These are phyloP conservation scores for Drosophila robusta DNA, from an alignment of 2,888 invertebrate species.

Conservation along the genomic window DNA sequence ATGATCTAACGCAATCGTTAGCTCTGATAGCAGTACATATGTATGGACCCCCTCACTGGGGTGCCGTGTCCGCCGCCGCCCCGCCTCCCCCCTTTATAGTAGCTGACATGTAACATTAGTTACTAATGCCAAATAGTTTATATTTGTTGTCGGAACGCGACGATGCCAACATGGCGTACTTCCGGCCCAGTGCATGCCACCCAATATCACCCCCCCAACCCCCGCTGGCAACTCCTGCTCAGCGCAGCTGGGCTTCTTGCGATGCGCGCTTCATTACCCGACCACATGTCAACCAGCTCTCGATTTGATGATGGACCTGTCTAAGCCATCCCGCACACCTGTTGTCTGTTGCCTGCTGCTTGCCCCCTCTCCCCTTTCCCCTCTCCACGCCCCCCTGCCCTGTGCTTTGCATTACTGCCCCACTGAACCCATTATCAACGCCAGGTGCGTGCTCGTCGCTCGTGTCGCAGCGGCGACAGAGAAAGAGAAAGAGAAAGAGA, in stretches of 20 bases:
- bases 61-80: too few species aligned
- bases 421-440: conserved; percentile 65
- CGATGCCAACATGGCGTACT: conserved; percentile 65
- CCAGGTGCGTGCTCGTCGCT: conserved; percentile 69
- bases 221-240: neutral
- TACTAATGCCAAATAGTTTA: conserved; percentile 52
- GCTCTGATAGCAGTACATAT: neutral
- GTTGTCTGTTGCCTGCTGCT: too few species aligned
- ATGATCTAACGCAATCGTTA: conserved; percentile 46
- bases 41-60: too few species aligned
- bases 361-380: neutral
- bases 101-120: conserved; percentile 45
- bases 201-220: neutral
- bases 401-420: neutral
- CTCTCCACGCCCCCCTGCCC: neutral
- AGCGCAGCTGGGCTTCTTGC: conserved; percentile 19
- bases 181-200: conserved; percentile 55
- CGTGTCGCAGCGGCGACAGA: conserved; percentile 50
- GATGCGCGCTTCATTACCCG: conserved; percentile 50
- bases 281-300: conserved; percentile 35
- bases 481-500: conserved; percentile 12
- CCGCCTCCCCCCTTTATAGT: neutral
- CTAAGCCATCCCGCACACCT: neutral
- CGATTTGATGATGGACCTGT: conserved; percentile 26
- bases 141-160: conserved; percentile 56